These are phyloP conservation scores for Pyrocephalus nanus DNA, from an alignment of 2,797 vertebrate genomes.

Conservation along the genomic window DNA sequence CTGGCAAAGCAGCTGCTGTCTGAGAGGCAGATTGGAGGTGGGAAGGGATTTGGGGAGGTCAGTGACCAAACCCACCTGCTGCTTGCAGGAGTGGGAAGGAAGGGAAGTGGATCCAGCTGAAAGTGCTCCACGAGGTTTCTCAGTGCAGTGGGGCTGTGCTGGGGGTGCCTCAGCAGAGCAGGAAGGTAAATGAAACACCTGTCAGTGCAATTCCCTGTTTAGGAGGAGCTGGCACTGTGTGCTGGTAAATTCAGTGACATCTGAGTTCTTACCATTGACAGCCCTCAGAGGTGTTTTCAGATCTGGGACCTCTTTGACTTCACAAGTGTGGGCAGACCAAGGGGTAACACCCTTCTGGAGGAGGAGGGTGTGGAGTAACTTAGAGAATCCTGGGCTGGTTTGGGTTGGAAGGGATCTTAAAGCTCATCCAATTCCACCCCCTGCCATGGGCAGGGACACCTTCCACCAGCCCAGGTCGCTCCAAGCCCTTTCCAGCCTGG, in stretches of 20 bases:
- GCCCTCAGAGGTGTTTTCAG: background rate
- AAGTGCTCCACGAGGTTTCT: accelerated
- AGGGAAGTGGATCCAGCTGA: background rate
- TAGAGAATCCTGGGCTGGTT: background rate
- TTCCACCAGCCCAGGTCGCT: background rate
- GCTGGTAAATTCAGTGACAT: background rate
- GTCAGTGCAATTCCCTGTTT: background rate
- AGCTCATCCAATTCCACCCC: background rate
- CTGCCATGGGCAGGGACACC: background rate
- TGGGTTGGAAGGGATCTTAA: background rate
- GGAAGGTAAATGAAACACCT: background rate
- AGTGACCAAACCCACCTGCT: background rate
- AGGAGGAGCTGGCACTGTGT: background rate
- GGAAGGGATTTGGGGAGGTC: background rate
- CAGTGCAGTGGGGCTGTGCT: background rate
- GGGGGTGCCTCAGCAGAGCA: background rate
- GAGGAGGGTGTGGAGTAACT: background rate
- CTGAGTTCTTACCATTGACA: background rate
- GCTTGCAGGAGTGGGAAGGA: background rate
- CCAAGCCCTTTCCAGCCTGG: background rate
- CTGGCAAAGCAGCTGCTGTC: constrained; percentile 32
- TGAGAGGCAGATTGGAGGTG: background rate
- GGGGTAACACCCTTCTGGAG: background rate
- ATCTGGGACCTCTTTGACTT: background rate
- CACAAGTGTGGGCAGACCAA: background rate